Percentiles rank a stretch among this genome's conserved stretches.
Evolutionary conservation across 2,888 invertebrate species (phyloP).

Genomic region (Agrilus mali): DNA sequence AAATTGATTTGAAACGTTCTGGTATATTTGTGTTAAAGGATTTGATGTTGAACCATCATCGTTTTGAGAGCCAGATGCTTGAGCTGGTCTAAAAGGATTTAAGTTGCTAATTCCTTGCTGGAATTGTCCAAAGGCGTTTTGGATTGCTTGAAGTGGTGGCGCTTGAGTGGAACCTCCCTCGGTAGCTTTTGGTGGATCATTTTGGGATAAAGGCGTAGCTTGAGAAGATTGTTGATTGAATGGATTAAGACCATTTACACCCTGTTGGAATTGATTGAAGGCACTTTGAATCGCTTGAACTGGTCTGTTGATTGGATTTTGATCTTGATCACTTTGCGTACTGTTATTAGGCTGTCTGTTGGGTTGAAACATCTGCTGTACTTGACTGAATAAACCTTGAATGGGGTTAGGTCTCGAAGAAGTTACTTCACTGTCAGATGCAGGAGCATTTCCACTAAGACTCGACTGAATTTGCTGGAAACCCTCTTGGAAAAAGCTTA

Average conservation of each 20-base stretch:
- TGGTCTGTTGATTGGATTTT: slow-evolving; percentile 6
- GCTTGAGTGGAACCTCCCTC: slow-evolving; percentile 2
- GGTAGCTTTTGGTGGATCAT: not conserved
- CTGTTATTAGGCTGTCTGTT: slow-evolving; percentile 7
- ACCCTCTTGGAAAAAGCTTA: slow-evolving; percentile 5
- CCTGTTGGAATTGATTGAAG: slow-evolving; percentile 8
- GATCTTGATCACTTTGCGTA: slow-evolving; percentile 9
- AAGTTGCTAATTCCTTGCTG: slow-evolving; percentile 7
- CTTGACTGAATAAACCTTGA: slow-evolving; percentile 4
- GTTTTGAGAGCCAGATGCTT: slow-evolving; percentile 10
- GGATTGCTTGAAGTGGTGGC: slow-evolving; percentile 9
- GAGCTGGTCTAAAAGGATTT: slow-evolving; percentile 13
- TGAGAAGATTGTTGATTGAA: slow-evolving; percentile 6
- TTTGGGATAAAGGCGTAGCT: not conserved
- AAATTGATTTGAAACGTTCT: slow-evolving; percentile 6
- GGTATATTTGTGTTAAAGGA: slow-evolving; percentile 9
- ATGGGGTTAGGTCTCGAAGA: slow-evolving; percentile 6
- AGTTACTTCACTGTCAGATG: slow-evolving; percentile 5
- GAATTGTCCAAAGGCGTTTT: slow-evolving; percentile 9
- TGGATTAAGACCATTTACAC: slow-evolving; percentile 9
- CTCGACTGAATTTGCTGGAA: slow-evolving; percentile 5
- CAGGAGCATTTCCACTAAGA: not conserved
- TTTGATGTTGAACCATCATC: slow-evolving; percentile 10
- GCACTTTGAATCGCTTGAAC: slow-evolving; percentile 9
- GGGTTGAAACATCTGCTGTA: slow-evolving; percentile 10